A percentile compares a stretch with the other conserved stretches of the same genome.
Conservation (phyloP, 2,113 vertebrate genomes). For the Corythornis cristatus region DNA sequence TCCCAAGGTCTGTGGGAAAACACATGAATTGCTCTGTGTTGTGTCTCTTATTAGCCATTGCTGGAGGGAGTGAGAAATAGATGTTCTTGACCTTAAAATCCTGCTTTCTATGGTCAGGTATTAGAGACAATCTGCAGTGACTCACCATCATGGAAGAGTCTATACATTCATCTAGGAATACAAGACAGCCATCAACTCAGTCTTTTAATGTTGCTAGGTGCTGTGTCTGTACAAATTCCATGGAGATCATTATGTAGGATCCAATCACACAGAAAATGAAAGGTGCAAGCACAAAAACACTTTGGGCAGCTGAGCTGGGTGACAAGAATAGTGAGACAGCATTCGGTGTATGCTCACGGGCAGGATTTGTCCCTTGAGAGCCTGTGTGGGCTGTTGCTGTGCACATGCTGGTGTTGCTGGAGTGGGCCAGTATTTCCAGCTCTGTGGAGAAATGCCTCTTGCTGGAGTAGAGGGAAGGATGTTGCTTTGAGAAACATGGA, state of each 20-base stretch:
- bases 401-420: background rate
- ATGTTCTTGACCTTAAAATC: background rate
- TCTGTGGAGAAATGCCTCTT: background rate
- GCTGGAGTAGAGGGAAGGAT: background rate
- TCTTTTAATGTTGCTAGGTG: fast-evolving
- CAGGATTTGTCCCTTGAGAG: background rate
- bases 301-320: background rate
- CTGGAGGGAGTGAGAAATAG: background rate
- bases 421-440: background rate
- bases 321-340: background rate
- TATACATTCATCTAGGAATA: fast-evolving
- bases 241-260: background rate
- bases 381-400: fast-evolving
- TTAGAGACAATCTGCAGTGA: background rate
- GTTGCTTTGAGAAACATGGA: background rate
- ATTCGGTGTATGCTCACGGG: background rate
- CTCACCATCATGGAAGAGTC: background rate
- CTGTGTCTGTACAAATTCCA: background rate
- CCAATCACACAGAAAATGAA: background rate
- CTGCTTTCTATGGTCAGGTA: background rate
- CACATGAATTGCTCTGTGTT: background rate
- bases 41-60: background rate
- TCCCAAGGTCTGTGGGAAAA: background rate
- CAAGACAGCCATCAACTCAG: background rate
- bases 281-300: background rate